Conservation (phyloP, 2,888 invertebrate species). For the Pegoplata infirma region DNA sequence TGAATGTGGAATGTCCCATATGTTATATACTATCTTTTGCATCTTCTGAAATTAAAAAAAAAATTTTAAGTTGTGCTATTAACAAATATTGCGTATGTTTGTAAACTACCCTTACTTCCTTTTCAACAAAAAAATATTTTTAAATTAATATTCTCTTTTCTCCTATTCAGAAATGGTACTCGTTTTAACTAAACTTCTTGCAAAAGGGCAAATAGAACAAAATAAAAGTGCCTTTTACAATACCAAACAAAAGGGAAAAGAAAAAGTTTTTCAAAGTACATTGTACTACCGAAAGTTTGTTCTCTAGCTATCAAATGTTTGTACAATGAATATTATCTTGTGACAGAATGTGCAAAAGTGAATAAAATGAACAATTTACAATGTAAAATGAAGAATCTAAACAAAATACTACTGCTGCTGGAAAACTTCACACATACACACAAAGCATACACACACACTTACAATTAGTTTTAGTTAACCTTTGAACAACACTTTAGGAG, state of each 20-base stretch:
- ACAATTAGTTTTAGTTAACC: conserved; percentile 39
- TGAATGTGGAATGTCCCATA: no score
- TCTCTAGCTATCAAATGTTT: no score
- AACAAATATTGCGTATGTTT: not conserved
- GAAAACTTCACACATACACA: no score
- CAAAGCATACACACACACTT: conserved; percentile 11
- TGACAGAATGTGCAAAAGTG: not conserved
- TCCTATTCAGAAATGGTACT: no score
- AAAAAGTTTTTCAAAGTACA: not conserved
- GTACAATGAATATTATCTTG: no score
- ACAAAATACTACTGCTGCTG: no score
- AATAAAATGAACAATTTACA: not conserved
- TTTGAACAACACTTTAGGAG: conserved; percentile 9
- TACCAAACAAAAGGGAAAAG: conserved; percentile 2
- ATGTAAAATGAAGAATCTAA: not conserved
- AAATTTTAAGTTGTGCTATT: no score
- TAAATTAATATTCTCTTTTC: conserved; percentile 10
- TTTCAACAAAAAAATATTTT: conserved; percentile 13
- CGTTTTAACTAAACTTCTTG: no score
- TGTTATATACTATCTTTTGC: no score
- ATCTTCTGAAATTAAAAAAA: no score
- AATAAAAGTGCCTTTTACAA: not conserved
- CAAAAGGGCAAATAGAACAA: not conserved
- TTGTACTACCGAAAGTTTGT: not conserved
- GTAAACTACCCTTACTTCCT: conserved; percentile 3